A percentile compares a stretch with the other conserved stretches of the same genome.
Conservation (phyloP, 1,140 invertebrate species). For the Pseudachorutes palmiensis region DNA sequence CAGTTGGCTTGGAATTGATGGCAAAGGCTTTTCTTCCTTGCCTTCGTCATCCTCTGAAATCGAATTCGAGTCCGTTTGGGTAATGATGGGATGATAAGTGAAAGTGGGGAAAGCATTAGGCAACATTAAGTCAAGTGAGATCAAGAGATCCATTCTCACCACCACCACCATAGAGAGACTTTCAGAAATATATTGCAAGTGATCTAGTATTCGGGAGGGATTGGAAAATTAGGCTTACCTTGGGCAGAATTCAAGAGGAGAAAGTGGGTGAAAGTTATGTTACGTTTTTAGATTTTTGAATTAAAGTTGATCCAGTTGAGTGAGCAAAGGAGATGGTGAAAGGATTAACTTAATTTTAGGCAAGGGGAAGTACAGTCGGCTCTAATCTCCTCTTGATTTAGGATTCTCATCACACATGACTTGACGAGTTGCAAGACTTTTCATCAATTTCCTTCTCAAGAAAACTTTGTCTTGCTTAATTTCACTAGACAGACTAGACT, state of each 20-base stretch:
- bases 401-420: not conserved
- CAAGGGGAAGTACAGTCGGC: not conserved
- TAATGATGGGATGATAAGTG: constrained; percentile 10
- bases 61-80: not conserved
- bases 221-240: no score
- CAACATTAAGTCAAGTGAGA: constrained; percentile 13
- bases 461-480: not conserved
- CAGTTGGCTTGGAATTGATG: not conserved
- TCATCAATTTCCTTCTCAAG: constrained; percentile 1
- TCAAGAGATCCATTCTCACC: constrained; percentile 7
- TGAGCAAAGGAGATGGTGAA: not conserved
- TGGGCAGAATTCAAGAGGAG: no score
- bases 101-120: constrained; percentile 9
- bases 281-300: not conserved
- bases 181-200: no score
- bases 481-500: not conserved
- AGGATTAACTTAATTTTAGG: not conserved
- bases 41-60: not conserved
- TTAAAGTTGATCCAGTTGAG: not conserved
- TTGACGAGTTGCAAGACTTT: not conserved
- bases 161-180: not conserved
- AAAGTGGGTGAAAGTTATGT: not conserved
- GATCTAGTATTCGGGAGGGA: no score
- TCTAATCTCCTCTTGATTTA: not conserved
- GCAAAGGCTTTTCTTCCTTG: not conserved